Evolutionary conservation across 2,797 vertebrate genomes (phyloP), one percentile per base, ranked within the genome.

Genomic region (Calcarius lapponicus): DNA sequence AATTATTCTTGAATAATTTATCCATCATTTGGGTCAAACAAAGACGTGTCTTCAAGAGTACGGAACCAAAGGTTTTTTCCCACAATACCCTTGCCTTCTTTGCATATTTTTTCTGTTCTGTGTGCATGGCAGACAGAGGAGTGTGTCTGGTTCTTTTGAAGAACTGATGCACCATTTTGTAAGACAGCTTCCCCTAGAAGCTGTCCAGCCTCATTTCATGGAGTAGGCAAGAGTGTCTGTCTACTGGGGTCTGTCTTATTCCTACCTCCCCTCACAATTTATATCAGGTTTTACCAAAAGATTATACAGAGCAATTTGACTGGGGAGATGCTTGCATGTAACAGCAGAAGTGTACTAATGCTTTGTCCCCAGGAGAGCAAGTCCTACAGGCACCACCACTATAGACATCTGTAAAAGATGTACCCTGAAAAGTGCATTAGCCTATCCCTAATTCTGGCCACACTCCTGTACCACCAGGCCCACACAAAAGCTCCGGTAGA

Each of bases 391-490:
- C 5, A 32, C 6, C 9, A 36, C 12, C 19, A 6, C 32, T 22
- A 7, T 0, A 17, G 50, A 25, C 5, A 10, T 42, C 32, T 54
- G 6, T 56, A 32, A 38, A 70, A 43, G 21, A 9, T 1, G 3
- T 51, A 16, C 34, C 20, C 43, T 61, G 18, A 53, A 72, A 90
- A 61, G 25, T 42, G 6, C 26, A 4, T 36, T 47, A 56, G 7
- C 7, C 4, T 43, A 6, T n/a, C 47, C 4, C 5, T 69, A 40
- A 34, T 42, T 69, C 53, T 65, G 12, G 6, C 43, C 32, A 74
- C 29, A 61, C 8, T 17, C 9, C 6, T 1, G 0, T 31, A 18
- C 19, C 40, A 54, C 16, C 6, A 65, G 22, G 16, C 10, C 36
- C 53, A 67, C 28, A 34, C 4, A 26, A 6, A 3, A 58, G 17